Percentiles rank a stretch among this genome's conserved stretches.
Evolutionary conservation across 2,113 vertebrate genomes (phyloP).

Genomic region (Calypte anna): DNA sequence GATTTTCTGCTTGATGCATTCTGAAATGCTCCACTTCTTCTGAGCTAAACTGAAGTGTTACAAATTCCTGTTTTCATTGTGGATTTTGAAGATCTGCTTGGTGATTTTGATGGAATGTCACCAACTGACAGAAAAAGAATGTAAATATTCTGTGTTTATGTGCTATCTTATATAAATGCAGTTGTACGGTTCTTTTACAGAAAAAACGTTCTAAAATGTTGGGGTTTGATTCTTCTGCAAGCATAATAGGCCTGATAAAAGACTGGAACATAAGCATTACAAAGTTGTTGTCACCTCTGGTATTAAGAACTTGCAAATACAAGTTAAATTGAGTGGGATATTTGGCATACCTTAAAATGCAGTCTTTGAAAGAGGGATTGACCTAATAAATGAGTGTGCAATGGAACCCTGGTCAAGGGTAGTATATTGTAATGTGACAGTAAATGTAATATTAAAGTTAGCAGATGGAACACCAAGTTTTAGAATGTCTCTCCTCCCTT

Average conservation of each 20-base stretch:
- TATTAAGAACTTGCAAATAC: background rate
- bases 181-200: background rate
- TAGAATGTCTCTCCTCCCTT: background rate
- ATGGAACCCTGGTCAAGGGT: background rate
- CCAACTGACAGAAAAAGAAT: background rate
- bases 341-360: background rate
- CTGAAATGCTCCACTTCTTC: background rate
- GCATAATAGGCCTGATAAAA: background rate
- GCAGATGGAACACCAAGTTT: background rate
- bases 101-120: background rate
- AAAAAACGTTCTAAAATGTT: background rate
- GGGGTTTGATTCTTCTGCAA: background rate
- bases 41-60: background rate
- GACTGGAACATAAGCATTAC: background rate
- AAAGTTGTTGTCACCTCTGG: background rate
- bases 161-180: background rate
- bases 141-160: background rate
- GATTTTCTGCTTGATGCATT: background rate
- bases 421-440: background rate
- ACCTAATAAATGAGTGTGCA: background rate
- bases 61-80: background rate
- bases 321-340: background rate
- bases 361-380: background rate
- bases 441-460: background rate
- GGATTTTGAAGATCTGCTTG: background rate